phyloP scores from a whole-genome alignment of 2,888 invertebrate genomes.

The Heliconius ethilla region DNA sequence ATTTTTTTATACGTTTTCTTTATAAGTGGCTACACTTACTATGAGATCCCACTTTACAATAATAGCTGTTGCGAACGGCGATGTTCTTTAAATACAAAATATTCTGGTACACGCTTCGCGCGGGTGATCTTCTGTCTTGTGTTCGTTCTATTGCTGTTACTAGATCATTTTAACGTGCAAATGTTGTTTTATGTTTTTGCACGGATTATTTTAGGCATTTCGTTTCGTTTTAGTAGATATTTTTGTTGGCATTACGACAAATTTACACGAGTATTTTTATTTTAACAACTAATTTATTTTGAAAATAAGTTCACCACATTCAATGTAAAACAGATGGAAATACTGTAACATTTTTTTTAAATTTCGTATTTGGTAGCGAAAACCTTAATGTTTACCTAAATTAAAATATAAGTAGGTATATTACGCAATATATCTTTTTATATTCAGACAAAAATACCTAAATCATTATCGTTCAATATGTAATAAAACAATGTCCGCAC shows the following conservation, averaged over 20 bases:
- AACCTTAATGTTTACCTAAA: background rate
- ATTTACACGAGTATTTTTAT: no score
- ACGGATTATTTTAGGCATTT: background rate
- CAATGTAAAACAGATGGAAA: background rate
- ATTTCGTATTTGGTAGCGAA: no score
- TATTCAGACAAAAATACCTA: background rate
- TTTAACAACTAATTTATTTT: no score
- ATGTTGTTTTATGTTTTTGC: background rate
- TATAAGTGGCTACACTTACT: constrained; percentile 3
- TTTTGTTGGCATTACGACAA: background rate
- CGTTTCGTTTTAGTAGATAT: background rate
- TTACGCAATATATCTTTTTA: background rate
- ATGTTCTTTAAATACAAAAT: constrained; percentile 22
- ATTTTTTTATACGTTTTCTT: no score
- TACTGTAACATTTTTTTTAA: background rate
- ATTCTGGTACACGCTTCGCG: background rate
- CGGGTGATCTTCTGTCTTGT: constrained; percentile 2
- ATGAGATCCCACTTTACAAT: constrained; percentile 35
- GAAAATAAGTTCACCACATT: background rate
- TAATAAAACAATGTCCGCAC: constrained; percentile 27
- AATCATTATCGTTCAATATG: constrained; percentile 43
- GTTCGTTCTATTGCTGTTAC: constrained; percentile 10
- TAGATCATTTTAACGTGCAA: constrained; percentile 10
- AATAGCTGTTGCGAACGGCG: constrained; percentile 29
- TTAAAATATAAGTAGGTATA: background rate